A percentile compares a stretch with the other conserved stretches of the same genome.
These are phyloP conservation scores for Xerus rutilus DNA, from an alignment of 2,797 vertebrate species.

Conservation along the genomic window DNA sequence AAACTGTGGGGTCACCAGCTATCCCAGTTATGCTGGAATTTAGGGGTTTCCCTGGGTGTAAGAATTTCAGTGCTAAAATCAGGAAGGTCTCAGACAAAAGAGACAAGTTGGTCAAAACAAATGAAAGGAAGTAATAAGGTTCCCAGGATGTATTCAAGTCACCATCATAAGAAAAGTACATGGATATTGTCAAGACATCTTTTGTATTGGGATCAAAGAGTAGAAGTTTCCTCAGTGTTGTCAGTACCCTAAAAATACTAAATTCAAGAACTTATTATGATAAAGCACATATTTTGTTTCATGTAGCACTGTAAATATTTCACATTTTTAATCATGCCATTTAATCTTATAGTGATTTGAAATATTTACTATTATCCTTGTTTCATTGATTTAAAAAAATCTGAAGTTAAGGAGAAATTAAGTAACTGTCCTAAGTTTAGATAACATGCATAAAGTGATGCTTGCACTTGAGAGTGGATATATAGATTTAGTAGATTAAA, in stretches of 20 bases:
- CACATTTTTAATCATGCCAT: neutral
- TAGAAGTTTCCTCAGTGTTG: neutral
- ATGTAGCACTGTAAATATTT: neutral
- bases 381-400: neutral
- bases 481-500: neutral
- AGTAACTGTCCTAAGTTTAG: neutral
- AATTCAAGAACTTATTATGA: neutral
- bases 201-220: neutral
- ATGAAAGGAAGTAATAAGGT: neutral
- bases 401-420: neutral
- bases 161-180: neutral
- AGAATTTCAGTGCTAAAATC: neutral
- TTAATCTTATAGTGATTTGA: neutral
- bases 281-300: neutral
- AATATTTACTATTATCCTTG: neutral
- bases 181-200: neutral
- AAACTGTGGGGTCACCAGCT: neutral
- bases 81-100: neutral
- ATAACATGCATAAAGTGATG: neutral
- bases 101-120: neutral
- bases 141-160: neutral
- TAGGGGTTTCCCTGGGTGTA: neutral
- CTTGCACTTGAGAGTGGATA: neutral
- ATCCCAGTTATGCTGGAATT: neutral
- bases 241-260: neutral